A percentile compares a stretch with the other conserved stretches of the same genome.
Conservation (phyloP, 2,888 invertebrate genomes). For the Clepsis dumicolana region DNA sequence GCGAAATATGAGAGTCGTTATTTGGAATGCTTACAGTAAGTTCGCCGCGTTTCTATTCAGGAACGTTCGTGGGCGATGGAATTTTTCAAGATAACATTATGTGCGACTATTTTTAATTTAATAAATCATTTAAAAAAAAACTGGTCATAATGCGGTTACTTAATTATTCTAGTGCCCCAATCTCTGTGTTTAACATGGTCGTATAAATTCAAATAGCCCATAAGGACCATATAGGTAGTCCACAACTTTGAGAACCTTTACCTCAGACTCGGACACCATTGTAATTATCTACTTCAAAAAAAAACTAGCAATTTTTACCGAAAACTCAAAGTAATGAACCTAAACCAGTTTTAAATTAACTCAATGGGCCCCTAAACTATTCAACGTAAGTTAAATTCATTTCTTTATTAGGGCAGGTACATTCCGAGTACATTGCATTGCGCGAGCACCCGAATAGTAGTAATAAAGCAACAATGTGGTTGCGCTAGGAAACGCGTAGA, state of each 20-base stretch:
- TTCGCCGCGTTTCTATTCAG: too few relatives aligned
- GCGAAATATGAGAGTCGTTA: too few relatives aligned
- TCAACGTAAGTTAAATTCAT: slow-evolving; percentile 13
- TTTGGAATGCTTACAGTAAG: too few relatives aligned
- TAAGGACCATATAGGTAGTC: neutral
- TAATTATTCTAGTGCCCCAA: too few relatives aligned
- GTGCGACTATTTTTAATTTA: too few relatives aligned
- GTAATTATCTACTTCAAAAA: neutral
- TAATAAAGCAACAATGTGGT: slow-evolving; percentile 23
- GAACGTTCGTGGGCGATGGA: too few relatives aligned
- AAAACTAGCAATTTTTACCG: neutral
- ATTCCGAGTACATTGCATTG: slow-evolving; percentile 12
- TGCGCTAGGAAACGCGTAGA: slow-evolving; percentile 14
- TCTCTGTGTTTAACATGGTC: too few relatives aligned
- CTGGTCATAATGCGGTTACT: too few relatives aligned
- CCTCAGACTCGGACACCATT: neutral
- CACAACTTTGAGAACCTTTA: neutral
- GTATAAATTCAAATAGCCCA: neutral
- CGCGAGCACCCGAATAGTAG: slow-evolving; percentile 14
- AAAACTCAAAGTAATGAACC: neutral
- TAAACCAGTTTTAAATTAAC: slow-evolving; percentile 48
- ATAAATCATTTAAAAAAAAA: too few relatives aligned
- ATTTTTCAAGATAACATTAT: too few relatives aligned
- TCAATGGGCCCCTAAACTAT: slow-evolving; percentile 12
- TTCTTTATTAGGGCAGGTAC: slow-evolving; percentile 15